Percentiles rank a stretch among this genome's conserved stretches.
Evolutionary conservation across 2,113 vertebrate genomes (phyloP).

Genomic region (Lethenteron reissneri): DNA sequence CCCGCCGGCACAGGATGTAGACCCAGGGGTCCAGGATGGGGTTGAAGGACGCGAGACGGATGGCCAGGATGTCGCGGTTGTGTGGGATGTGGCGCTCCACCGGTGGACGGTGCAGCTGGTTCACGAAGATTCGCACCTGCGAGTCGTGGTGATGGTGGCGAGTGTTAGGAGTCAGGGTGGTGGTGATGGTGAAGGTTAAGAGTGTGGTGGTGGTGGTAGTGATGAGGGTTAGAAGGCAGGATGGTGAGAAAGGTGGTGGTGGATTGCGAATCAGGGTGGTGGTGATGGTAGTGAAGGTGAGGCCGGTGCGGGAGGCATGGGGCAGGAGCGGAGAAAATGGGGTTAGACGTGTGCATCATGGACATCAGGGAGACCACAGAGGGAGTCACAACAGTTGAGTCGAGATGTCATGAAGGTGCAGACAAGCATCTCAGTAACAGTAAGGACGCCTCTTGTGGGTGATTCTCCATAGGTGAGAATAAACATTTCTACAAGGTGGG

Average conservation of each 20-base stretch:
- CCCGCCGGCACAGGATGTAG: conserved; percentile 37
- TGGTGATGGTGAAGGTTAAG: conserved; percentile 6
- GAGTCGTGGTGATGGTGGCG: no score
- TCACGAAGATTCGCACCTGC: conserved; percentile 38
- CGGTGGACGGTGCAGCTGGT: conserved; percentile 30
- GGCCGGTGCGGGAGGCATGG: background rate
- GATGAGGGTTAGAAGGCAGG: background rate
- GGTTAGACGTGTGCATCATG: no score
- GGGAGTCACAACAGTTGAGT: no score
- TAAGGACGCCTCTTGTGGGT: no score
- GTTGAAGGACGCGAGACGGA: conserved; percentile 40
- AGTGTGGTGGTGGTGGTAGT: background rate
- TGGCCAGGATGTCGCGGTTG: conserved; percentile 25
- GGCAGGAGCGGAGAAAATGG: no score
- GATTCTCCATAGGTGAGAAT: no score
- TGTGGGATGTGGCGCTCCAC: background rate
- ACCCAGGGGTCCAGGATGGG: conserved; percentile 44
- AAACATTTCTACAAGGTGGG: no score
- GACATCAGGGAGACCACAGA: no score
- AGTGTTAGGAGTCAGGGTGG: no score
- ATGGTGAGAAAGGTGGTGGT: background rate
- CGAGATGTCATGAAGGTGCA: no score
- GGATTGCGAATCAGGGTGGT: background rate
- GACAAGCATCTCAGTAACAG: no score
- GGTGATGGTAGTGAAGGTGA: background rate